A percentile compares a stretch with the other conserved stretches of the same genome.
Evolutionary conservation across 2,888 invertebrate species (phyloP).

Genomic region (Ophioninae sp.): DNA sequence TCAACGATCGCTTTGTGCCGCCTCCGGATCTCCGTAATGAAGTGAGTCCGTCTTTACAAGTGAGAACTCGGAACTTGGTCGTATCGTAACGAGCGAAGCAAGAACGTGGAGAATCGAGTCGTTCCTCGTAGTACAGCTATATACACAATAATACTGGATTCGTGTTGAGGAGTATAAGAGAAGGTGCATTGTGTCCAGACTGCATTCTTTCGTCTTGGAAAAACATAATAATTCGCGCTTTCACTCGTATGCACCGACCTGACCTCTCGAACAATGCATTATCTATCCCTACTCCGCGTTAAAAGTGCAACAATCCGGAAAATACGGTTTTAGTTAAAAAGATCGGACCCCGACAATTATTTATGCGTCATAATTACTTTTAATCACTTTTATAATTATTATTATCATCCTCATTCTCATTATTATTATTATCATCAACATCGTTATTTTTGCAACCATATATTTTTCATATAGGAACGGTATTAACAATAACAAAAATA

Average conservation of each 20-base stretch:
- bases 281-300: background rate
- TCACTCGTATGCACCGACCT: constrained; percentile 1
- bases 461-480: too few relatives aligned
- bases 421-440: too few relatives aligned
- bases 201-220: constrained; percentile 3
- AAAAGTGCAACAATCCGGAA: background rate
- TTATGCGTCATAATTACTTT: too few relatives aligned
- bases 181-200: constrained; percentile 16
- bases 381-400: too few relatives aligned
- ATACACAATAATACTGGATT: constrained; percentile 4
- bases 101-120: background rate
- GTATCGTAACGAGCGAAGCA: constrained; percentile 22
- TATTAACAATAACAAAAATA: too few relatives aligned
- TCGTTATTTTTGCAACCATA: too few relatives aligned
- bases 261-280: background rate
- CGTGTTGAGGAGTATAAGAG: constrained; percentile 15
- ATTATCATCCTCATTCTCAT: too few relatives aligned
- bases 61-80: constrained; percentile 28
- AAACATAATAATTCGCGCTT: constrained; percentile 30
- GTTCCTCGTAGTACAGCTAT: background rate
- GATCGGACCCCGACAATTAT: too few relatives aligned
- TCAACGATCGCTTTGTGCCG: background rate
- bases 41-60: constrained; percentile 16
- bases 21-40: background rate
- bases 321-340: too few relatives aligned